Evolutionary conservation across 1,140 invertebrate genomes (phyloP).

Genomic region (Agrypnia vestita): DNA sequence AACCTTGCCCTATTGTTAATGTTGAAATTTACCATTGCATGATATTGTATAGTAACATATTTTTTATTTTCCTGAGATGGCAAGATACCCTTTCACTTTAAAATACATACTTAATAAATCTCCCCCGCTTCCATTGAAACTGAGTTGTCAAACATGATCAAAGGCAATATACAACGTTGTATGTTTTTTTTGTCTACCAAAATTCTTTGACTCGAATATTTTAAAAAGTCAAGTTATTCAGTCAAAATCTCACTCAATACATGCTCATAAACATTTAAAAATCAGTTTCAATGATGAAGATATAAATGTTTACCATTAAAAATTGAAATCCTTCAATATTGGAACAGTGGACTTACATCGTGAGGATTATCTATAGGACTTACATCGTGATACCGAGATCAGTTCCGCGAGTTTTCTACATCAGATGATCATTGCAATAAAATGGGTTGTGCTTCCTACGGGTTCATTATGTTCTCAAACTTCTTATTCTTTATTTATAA

Average conservation of each 20-base stretch:
- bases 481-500: too few species aligned
- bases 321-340: constrained; percentile 8
- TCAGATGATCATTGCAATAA: too few species aligned
- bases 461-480: too few species aligned
- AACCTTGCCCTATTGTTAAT: background rate
- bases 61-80: constrained; percentile 1
- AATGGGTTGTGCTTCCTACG: too few species aligned
- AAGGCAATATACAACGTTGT: constrained; percentile 10
- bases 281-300: constrained; percentile 24
- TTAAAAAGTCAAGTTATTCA: background rate
- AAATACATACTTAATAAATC: constrained; percentile 38
- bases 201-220: background rate
- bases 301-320: constrained; percentile 28
- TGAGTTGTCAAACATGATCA: background rate
- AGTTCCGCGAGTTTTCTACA: too few species aligned
- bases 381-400: too few species aligned
- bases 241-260: constrained; percentile 19
- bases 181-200: constrained; percentile 1
- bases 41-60: background rate
- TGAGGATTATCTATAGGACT: too few species aligned
- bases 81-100: constrained; percentile 29
- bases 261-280: constrained; percentile 36
- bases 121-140: constrained; percentile 17
- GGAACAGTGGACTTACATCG: too few species aligned
- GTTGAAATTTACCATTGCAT: constrained; percentile 24